A percentile compares a stretch with the other conserved stretches of the same genome.
Conservation (phyloP, 2,113 vertebrate species). For the Pachypanchax playfairii region DNA sequence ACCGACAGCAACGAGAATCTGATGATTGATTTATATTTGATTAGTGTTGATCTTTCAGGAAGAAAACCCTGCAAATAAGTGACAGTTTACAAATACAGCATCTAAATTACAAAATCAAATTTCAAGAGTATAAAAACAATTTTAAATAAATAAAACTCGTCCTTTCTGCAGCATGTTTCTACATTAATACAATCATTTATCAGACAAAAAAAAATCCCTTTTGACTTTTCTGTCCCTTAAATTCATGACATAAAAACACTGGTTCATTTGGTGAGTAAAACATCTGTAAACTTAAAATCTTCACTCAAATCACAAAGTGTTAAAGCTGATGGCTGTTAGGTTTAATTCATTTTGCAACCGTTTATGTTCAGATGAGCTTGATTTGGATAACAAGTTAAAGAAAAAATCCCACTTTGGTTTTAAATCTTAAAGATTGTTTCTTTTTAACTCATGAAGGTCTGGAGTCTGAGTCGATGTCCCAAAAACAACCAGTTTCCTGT, state of each 20-base stretch:
- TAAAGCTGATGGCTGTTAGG: background rate
- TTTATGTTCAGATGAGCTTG: background rate
- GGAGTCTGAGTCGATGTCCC: too few species aligned
- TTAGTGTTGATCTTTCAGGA: background rate
- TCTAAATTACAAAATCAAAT: constrained; percentile 1
- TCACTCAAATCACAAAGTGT: background rate
- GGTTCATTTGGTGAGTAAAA: constrained; percentile 9
- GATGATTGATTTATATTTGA: background rate
- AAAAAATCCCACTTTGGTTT: constrained; percentile 21
- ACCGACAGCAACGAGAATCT: constrained; percentile 1
- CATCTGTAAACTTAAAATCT: background rate
- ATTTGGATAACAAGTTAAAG: background rate
- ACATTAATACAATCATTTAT: too few species aligned
- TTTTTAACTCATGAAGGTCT: background rate
- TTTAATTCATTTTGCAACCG: background rate
- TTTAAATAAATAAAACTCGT: background rate
- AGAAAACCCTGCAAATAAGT: constrained; percentile 2
- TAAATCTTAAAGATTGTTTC: background rate
- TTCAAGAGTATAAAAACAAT: background rate
- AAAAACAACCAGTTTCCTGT: background rate
- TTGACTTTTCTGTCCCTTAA: constrained; percentile 7
- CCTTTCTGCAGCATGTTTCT: background rate
- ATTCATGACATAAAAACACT: background rate
- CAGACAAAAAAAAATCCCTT: background rate
- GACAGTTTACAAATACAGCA: constrained; percentile 1